Evolutionary conservation across 2,113 vertebrate species (phyloP).

Genomic region (Gorsachius goisagi): DNA sequence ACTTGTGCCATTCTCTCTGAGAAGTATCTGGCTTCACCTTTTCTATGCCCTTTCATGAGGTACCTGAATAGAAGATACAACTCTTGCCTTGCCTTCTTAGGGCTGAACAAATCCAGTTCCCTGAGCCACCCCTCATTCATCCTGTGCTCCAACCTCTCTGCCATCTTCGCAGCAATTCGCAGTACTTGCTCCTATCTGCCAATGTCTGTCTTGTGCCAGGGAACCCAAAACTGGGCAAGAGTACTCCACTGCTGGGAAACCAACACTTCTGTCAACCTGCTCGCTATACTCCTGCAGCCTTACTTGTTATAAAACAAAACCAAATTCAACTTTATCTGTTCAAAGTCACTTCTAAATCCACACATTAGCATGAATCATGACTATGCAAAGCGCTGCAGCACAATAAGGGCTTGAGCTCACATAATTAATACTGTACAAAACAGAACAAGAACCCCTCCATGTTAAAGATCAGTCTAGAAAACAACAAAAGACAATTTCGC

Average conservation of each 20-base stretch:
- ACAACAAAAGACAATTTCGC: not conserved
- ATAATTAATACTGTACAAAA: not conserved
- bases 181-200: not conserved
- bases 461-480: not conserved
- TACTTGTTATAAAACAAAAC: not conserved
- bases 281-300: not conserved
- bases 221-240: not conserved
- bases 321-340: not conserved
- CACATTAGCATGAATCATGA: not conserved
- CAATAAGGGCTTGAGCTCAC: not conserved
- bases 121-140: not conserved
- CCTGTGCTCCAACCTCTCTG: not conserved
- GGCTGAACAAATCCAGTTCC: not conserved
- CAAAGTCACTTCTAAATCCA: not conserved
- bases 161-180: not conserved
- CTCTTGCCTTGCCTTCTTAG: not conserved
- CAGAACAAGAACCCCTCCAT: not conserved
- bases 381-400: not conserved
- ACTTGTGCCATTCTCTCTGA: not conserved
- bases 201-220: not conserved
- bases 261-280: not conserved
- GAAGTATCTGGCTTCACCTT: not conserved
- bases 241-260: not conserved
- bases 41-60: not conserved
- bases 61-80: not conserved